Percentiles rank a stretch among this genome's conserved stretches.
phyloP scores from a whole-genome alignment of 1,140 invertebrate genomes.

The Nephila pilipes region DNA sequence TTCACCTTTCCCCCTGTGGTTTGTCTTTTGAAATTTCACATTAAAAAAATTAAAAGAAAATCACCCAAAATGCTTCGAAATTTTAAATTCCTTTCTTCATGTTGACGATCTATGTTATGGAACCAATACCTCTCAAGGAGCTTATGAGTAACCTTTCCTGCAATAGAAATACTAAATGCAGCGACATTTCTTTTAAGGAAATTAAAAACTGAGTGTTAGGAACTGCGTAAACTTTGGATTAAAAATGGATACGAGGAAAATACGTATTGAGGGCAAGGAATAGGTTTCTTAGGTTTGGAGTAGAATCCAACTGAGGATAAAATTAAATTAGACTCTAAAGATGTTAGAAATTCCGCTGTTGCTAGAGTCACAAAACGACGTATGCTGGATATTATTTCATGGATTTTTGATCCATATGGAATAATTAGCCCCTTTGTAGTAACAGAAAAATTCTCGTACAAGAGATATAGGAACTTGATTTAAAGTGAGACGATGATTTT shows the following conservation, averaged over 20 bases:
- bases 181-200: constrained; percentile 34
- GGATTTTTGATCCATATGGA: too few species aligned
- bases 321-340: constrained; percentile 10
- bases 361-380: neutral
- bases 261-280: neutral
- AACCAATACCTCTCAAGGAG: neutral
- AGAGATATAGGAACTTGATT: neutral
- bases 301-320: neutral
- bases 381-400: neutral
- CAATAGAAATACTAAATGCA: neutral
- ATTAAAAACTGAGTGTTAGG: constrained; percentile 35
- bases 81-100: too few species aligned
- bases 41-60: too few species aligned
- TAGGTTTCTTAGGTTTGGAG: neutral
- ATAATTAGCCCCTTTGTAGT: neutral
- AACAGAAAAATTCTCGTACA: neutral
- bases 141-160: neutral
- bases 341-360: neutral
- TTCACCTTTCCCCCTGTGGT: too few species aligned
- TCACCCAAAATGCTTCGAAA: too few species aligned
- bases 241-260: constrained; percentile 13
- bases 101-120: too few species aligned
- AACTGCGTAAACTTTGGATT: constrained; percentile 6
- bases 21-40: too few species aligned
- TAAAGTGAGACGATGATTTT: neutral